Percentiles rank a stretch among this genome's conserved stretches.
phyloP scores from a whole-genome alignment of 2,113 vertebrate species.

The Indri indri region DNA sequence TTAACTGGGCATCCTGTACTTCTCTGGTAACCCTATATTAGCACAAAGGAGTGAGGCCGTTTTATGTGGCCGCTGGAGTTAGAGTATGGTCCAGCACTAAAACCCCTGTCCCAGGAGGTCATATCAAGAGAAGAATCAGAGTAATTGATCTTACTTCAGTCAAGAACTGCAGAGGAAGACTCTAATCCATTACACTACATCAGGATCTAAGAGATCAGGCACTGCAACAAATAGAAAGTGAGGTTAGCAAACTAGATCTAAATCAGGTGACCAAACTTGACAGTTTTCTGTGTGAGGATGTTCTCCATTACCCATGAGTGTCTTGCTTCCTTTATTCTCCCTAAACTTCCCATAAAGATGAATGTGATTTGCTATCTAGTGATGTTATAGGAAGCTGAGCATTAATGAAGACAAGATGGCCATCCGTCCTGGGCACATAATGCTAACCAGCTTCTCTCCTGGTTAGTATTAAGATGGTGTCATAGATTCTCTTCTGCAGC shows the following conservation, averaged over 20 bases:
- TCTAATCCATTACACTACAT: not conserved
- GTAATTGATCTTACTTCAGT: not conserved
- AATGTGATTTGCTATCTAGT: slow-evolving; percentile 42
- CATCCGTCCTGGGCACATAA: slow-evolving; percentile 45
- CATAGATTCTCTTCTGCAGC: not conserved
- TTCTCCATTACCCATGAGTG: slow-evolving; percentile 43
- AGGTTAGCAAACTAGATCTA: slow-evolving; percentile 19
- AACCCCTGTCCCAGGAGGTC: not conserved
- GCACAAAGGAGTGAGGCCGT: not conserved
- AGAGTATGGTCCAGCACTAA: not conserved
- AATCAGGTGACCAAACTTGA: not conserved
- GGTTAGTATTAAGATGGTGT: slow-evolving; percentile 53
- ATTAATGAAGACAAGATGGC: slow-evolving; percentile 68
- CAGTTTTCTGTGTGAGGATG: slow-evolving; percentile 45
- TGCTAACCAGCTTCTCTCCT: slow-evolving; percentile 65
- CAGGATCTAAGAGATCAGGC: not conserved
- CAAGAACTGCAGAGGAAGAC: not conserved
- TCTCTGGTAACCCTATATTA: not conserved
- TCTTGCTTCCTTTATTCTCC: slow-evolving; percentile 53
- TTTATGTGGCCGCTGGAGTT: not conserved
- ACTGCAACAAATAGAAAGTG: not conserved
- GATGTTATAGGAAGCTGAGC: slow-evolving; percentile 42
- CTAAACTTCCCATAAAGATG: slow-evolving; percentile 49
- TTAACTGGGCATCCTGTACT: not conserved
- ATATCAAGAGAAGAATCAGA: not conserved